Percentiles rank a stretch among this genome's conserved stretches.
Conservation (phyloP, 1,140 invertebrate species). For the Drosophila teissieri region DNA sequence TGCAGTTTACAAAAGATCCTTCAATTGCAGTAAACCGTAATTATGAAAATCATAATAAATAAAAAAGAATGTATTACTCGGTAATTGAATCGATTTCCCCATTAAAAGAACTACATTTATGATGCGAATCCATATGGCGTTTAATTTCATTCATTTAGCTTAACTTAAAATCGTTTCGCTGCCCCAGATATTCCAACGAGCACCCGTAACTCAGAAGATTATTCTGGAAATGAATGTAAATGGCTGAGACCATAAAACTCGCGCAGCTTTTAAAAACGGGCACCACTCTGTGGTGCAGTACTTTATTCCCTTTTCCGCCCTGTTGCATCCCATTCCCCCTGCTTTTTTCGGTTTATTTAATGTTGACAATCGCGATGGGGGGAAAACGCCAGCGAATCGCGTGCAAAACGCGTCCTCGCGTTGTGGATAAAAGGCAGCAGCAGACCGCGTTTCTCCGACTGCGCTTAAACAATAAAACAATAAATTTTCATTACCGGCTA, state of each 20-base stretch:
- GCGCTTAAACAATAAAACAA: conserved; percentile 80
- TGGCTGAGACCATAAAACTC: conserved; percentile 67
- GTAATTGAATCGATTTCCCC: neutral
- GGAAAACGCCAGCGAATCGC: conserved; percentile 38
- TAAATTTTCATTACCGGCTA: conserved; percentile 81
- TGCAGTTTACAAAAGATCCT: neutral
- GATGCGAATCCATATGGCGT: neutral
- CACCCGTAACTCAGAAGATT: conserved; percentile 45
- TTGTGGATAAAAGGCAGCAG: conserved; percentile 35
- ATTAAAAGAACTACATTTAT: conserved; percentile 4
- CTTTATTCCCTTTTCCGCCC: conserved; percentile 19
- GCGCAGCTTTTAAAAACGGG: conserved; percentile 56
- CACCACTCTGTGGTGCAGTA: conserved; percentile 20
- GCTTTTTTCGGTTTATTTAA: conserved; percentile 37
- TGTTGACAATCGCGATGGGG: conserved; percentile 51
- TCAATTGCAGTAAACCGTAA: too few relatives aligned
- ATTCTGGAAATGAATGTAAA: conserved; percentile 73
- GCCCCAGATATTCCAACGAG: conserved; percentile 45
- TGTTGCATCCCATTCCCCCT: conserved; percentile 9
- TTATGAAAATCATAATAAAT: too few relatives aligned
- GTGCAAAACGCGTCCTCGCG: conserved; percentile 37
- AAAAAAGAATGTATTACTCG: too few relatives aligned
- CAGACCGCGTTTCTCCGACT: conserved; percentile 32
- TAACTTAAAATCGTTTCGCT: conserved; percentile 32
- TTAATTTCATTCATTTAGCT: conserved; percentile 7